A percentile compares a stretch with the other conserved stretches of the same genome.
These are phyloP conservation scores for Sciurus carolinensis DNA, from an alignment of 2,797 vertebrate species.

Conservation along the genomic window DNA sequence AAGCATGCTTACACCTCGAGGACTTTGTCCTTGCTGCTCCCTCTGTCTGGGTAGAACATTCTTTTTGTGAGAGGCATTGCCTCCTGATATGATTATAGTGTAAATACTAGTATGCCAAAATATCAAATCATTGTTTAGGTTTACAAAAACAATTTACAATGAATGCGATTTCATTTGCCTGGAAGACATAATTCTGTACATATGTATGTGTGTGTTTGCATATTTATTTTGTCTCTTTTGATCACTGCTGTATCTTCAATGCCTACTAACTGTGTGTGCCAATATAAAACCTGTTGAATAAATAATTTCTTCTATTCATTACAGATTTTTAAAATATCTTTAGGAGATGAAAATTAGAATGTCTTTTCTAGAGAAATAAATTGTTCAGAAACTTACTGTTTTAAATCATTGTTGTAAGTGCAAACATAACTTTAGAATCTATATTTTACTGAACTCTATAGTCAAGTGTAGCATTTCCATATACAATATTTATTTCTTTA, in stretches of 20 bases:
- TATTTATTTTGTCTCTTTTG: not conserved
- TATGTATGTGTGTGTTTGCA: no score
- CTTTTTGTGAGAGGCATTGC: not conserved
- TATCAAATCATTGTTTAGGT: not conserved
- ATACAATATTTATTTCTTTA: not conserved
- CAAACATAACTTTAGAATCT: not conserved
- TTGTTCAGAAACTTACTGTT: not conserved
- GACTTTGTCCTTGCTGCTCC: not conserved
- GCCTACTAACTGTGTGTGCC: not conserved
- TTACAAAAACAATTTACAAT: not conserved
- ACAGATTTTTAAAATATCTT: not conserved
- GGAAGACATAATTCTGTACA: not conserved
- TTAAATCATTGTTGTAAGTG: not conserved
- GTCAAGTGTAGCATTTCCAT: not conserved
- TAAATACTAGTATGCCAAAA: conserved; percentile 12
- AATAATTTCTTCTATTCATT: not conserved
- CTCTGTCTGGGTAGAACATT: not conserved
- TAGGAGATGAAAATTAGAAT: not conserved
- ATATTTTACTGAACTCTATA: not conserved
- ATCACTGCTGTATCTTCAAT: not conserved
- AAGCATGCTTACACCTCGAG: not conserved
- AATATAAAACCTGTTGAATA: not conserved
- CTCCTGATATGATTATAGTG: not conserved
- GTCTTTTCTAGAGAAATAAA: not conserved
- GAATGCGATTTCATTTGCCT: not conserved